Conservation (phyloP, 2,888 invertebrate genomes). For the Acleris cristana region DNA sequence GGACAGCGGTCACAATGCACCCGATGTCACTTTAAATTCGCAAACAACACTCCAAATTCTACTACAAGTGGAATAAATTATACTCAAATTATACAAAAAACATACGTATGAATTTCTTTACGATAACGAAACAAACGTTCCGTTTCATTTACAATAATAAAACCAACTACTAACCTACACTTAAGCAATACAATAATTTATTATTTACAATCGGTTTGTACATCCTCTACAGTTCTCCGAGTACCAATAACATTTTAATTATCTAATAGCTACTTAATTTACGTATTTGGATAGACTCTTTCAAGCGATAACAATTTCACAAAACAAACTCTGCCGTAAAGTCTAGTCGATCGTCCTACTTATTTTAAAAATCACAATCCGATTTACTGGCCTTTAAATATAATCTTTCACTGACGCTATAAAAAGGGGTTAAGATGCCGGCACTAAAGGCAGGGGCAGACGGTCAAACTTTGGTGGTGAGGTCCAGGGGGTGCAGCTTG, state of each 20-base stretch:
- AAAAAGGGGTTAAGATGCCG: slow-evolving; percentile 52
- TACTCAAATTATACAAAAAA: slow-evolving; percentile 66
- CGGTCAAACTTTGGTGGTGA: slow-evolving; percentile 88
- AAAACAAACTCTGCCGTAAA: slow-evolving; percentile 59
- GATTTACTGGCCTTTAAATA: slow-evolving; percentile 74
- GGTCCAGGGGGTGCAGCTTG: slow-evolving; percentile 85
- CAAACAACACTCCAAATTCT: slow-evolving; percentile 75
- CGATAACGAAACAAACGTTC: slow-evolving; percentile 63
- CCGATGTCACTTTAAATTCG: slow-evolving; percentile 63
- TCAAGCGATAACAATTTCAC: slow-evolving; percentile 77
- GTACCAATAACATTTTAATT: slow-evolving; percentile 65
- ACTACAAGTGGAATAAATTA: slow-evolving; percentile 77
- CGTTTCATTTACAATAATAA: slow-evolving; percentile 58
- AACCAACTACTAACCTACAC: slow-evolving; percentile 64
- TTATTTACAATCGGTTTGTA: slow-evolving; percentile 79
- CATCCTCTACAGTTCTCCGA: slow-evolving; percentile 70
- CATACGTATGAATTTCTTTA: slow-evolving; percentile 55
- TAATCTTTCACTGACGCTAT: slow-evolving; percentile 60
- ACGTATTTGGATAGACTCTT: slow-evolving; percentile 84
- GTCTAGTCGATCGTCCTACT: slow-evolving; percentile 57
- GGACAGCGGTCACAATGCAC: slow-evolving; percentile 60
- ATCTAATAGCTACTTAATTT: slow-evolving; percentile 72
- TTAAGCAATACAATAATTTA: slow-evolving; percentile 71
- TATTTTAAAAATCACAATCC: slow-evolving; percentile 78
- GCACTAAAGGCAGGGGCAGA: slow-evolving; percentile 47